Base-by-base conservation (phyloP, 1,140 invertebrate genomes). In the Protaetia brevitarsis region DNA sequence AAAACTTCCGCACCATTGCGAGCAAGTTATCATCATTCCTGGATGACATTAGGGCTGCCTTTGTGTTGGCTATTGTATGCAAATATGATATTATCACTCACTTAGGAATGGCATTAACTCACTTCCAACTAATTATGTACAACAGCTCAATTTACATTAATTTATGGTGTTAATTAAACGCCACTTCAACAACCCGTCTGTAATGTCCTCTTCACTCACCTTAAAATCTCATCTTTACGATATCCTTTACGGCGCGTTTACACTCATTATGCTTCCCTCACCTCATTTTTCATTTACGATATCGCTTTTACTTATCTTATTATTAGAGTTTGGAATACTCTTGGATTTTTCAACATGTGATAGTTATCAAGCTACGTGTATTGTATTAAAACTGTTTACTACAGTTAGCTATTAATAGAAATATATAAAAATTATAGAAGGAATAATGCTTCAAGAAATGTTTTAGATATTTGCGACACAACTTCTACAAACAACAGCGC, bases 81-180 rank as follows among this genome's bases (percentile, higher is more conserved):
- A 59, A 59, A 59, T 59, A 21, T 31, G 57, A 29, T 31, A 19
- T 51, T 51, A 51, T 59, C 26, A 21, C 8, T 28, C 27, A 6
- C 57, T 13, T 19, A 13, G 26, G 57, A 59, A 31, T 28, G 19
- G 57, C 57, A 59, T 59, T 59, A 59, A 30, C 57, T 59, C 57
- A 59, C 26, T 31, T 31, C 57, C 16, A 29, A 59, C 29, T 59
- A 59, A 59, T 59, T 59, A 59, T 59, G 13, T 31, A 31, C 29
- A 28, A 28, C 57, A 28, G 30, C 30, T 31, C 57, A 59, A 59
- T 59, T 59, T 59, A 31, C 57, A 59, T 59, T 59, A 59, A 59
- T 59, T 59, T 59, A 59, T 59, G 57, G 26, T 31, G 23, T 59
- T 31, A 59, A 59, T 59, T 59, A 59, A 59, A 59, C 28, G 57